phyloP scores from a whole-genome alignment of 2,113 vertebrate species.

The Toxostoma redivivum region DNA sequence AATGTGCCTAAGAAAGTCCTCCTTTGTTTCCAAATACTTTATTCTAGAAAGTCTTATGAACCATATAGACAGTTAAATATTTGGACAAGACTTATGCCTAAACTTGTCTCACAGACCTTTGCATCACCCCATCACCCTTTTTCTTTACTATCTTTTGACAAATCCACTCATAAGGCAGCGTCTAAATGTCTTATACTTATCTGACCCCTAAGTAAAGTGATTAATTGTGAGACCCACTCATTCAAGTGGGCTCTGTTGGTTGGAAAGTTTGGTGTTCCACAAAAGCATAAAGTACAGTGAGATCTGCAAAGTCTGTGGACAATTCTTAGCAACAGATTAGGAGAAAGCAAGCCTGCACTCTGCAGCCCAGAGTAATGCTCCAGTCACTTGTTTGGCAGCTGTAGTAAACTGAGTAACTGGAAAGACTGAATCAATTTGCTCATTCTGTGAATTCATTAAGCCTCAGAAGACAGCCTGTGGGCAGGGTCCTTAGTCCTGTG shows the following conservation, averaged over 20 bases:
- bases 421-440: conserved; percentile 11
- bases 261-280: background rate
- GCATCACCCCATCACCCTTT: background rate
- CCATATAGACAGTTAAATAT: background rate
- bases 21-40: background rate
- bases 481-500: background rate
- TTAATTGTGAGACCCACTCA: background rate
- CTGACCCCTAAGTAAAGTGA: background rate
- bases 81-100: background rate
- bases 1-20: background rate
- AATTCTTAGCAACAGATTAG: background rate
- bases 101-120: background rate
- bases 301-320: background rate
- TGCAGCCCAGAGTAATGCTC: background rate
- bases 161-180: background rate
- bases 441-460: conserved; percentile 8
- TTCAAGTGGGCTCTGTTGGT: background rate
- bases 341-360: background rate
- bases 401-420: conserved; percentile 10
- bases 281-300: background rate
- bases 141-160: background rate
- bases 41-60: background rate
- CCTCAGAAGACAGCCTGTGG: background rate
- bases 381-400: background rate
- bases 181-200: background rate